Evolutionary conservation across 2,888 invertebrate species (phyloP).

Genomic region (Blastobasis adustella): DNA sequence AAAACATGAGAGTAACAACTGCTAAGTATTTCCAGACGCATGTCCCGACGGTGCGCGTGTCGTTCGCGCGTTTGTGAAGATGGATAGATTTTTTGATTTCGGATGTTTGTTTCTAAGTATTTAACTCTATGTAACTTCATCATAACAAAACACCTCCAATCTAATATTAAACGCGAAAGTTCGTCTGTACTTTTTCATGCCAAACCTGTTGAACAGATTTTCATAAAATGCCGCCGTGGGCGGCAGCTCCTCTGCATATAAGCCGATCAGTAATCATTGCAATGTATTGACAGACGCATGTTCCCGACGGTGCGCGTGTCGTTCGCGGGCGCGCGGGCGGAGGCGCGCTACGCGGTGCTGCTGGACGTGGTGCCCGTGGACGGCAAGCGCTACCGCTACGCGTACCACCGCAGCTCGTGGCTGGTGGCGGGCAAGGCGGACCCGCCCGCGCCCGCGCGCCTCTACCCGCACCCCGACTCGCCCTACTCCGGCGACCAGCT

Average conservation of each 20-base stretch:
- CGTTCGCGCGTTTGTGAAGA: not conserved
- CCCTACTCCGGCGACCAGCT: conserved; percentile 97
- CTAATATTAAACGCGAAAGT: no score
- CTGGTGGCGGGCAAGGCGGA: conserved; percentile 98
- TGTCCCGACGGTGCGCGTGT: not conserved
- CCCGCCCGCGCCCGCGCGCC: conserved; percentile 93
- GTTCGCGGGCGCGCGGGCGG: conserved; percentile 88
- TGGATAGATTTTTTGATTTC: no score
- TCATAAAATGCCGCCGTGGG: no score
- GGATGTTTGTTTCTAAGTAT: no score
- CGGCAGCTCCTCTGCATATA: no score
- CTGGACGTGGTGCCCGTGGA: conserved; percentile 98
- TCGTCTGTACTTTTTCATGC: no score
- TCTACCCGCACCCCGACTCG: conserved; percentile 97
- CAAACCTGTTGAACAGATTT: no score
- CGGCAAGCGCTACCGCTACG: conserved; percentile 96
- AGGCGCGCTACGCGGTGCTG: conserved; percentile 92
- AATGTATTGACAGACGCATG: conserved; percentile 85
- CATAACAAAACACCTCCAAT: no score
- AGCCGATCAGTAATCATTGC: no score
- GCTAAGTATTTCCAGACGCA: not conserved
- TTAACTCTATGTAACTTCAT: no score
- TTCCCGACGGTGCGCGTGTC: conserved; percentile 97
- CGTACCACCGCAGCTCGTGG: conserved; percentile 99
- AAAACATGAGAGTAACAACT: no score